Base-by-base conservation (phyloP, 92 coral and sea anemone genomes). In the Parazoanthus swiftii region DNA sequence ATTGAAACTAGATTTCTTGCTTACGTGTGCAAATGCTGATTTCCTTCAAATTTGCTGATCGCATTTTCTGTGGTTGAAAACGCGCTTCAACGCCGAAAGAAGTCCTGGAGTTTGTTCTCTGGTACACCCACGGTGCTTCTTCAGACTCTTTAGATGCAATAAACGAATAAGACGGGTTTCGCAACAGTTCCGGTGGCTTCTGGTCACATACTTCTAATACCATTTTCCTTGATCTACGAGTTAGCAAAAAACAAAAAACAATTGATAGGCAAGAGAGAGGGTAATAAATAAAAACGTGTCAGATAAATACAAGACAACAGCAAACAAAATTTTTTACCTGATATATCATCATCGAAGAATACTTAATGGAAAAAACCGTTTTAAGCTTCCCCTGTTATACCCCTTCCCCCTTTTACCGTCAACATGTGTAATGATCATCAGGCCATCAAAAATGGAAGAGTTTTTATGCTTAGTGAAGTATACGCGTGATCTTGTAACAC, bases 21-120 rank as follows among this genome's bases (percentile, higher is more conserved):
- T 73, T 73, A 73, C 77, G 77, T 3, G 77, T 73, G 6, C 43
- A 73, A 39, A 73, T 73, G 16, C 77, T 26, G 77, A 73, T 73
- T 15, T 73, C 77, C 77, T 73, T 73, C 4, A 73, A 1, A 36
- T 36, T 3, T 26, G 14, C 42, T 5, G 77, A 36, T 73, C 42
- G 16, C 20, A 73, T 10, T 33, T 73, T 73, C 16, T 33, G 77
- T 26, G 77, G 77, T 1, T 26, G 77, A 73, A 73, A 73, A 23
- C 42, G 5, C n/a, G 77, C 77, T 33, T 73, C 77, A 14, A 73
- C 23, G 0, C 15, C 77, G 8, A 14, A 13, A 21, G 39, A 11
- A 36, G 18, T 1, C 18, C 39, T 33, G 43, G 16, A 29, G 43
- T 43, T 73, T 73, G 42, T 73, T 6, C 42, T 73, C 23, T 73